Percentiles rank a stretch among this genome's conserved stretches.
These are phyloP conservation scores for Latrodectus geometricus DNA, from an alignment of 1,140 invertebrate genomes.

Conservation along the genomic window DNA sequence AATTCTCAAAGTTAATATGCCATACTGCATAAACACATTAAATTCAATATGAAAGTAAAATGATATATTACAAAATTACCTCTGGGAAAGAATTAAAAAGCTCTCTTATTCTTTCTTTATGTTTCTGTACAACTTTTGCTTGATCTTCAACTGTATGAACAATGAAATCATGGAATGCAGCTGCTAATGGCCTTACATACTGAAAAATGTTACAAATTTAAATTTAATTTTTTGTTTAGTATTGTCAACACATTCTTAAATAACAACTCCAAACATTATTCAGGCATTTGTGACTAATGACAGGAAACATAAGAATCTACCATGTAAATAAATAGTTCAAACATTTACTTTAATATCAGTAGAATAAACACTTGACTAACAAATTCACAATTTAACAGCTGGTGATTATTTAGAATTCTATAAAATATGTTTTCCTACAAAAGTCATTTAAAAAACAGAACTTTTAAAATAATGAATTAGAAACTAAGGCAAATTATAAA, in stretches of 20 bases:
- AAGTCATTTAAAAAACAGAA: background rate
- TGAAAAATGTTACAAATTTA: constrained; percentile 66
- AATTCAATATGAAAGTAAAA: background rate
- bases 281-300: background rate
- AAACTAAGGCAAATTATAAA: background rate
- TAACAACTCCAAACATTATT: background rate
- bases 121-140: constrained; percentile 75
- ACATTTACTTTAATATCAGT: too few relatives aligned
- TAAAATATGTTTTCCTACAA: too few relatives aligned
- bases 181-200: constrained; percentile 85
- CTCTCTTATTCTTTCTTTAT: constrained; percentile 74
- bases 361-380: too few relatives aligned
- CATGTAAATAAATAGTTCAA: too few relatives aligned
- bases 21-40: background rate
- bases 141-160: constrained; percentile 79
- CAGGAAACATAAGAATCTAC: too few relatives aligned
- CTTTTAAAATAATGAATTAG: background rate
- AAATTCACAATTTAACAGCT: too few relatives aligned
- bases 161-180: constrained; percentile 87
- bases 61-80: constrained; percentile 47
- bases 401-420: too few relatives aligned
- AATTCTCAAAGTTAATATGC: background rate
- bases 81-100: constrained; percentile 72
- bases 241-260: background rate
- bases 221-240: background rate